Evolutionary conservation across 1,140 invertebrate species (phyloP).

Genomic region (Leptinotarsa lineolata): DNA sequence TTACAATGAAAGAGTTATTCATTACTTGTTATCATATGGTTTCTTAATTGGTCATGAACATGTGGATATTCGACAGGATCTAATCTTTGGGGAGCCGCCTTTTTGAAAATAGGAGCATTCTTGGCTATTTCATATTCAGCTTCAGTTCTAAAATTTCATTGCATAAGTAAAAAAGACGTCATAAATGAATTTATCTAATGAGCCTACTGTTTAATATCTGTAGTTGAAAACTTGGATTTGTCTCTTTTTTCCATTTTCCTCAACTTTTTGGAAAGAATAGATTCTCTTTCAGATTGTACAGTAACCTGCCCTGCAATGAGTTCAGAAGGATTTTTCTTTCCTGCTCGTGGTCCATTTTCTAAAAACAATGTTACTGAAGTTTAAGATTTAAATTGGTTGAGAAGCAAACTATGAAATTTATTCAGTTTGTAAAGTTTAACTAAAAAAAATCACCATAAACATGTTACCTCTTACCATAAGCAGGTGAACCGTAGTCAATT

Average conservation of each 20-base stretch:
- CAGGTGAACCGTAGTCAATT: slow-evolving; percentile 39
- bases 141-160: slow-evolving; percentile 35
- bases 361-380: not conserved
- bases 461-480: slow-evolving; percentile 32
- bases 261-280: slow-evolving; percentile 76
- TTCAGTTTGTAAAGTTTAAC: no score
- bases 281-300: slow-evolving; percentile 85
- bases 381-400: not conserved
- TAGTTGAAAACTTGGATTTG: slow-evolving; percentile 44
- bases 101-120: slow-evolving; percentile 42
- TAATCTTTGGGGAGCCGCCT: slow-evolving; percentile 25
- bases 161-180: not conserved
- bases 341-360: not conserved
- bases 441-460: no score
- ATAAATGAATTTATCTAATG: slow-evolving; percentile 15
- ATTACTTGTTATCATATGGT: slow-evolving; percentile 43
- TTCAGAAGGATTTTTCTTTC: slow-evolving; percentile 31
- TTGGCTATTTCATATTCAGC: slow-evolving; percentile 39
- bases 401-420: no score
- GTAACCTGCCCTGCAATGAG: slow-evolving; percentile 61
- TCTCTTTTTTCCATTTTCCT: slow-evolving; percentile 87
- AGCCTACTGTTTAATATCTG: slow-evolving; percentile 35
- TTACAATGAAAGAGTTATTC: slow-evolving; percentile 5
- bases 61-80: slow-evolving; percentile 44
- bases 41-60: slow-evolving; percentile 45